A percentile compares a stretch with the other conserved stretches of the same genome.
Evolutionary conservation across 2,888 invertebrate genomes (phyloP).

Genomic region (Drosophila ustulata): DNA sequence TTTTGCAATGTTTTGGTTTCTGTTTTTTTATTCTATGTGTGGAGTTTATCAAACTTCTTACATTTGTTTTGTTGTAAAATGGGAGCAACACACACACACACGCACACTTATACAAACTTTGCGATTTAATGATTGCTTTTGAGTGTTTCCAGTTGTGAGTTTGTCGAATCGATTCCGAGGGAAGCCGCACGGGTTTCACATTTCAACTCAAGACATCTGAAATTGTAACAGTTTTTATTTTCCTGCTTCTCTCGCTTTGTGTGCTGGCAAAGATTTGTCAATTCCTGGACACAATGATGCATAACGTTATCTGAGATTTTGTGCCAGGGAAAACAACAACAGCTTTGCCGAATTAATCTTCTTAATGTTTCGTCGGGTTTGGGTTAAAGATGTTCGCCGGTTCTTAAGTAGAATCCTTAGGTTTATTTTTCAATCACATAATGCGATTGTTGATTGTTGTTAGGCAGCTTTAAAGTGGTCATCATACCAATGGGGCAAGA

Average conservation of each 20-base stretch:
- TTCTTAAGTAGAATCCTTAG: constrained; percentile 62
- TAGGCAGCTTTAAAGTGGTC: constrained; percentile 42
- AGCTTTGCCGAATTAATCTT: constrained; percentile 79
- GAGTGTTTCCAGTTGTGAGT: constrained; percentile 32
- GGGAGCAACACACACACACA: constrained; percentile 26
- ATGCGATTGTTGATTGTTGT: constrained; percentile 63
- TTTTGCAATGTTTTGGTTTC: constrained; percentile 40
- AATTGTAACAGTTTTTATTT: constrained; percentile 63
- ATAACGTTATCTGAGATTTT: constrained; percentile 78
- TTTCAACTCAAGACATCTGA: constrained; percentile 64
- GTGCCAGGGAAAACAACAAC: constrained; percentile 41
- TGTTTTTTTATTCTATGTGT: constrained; percentile 22
- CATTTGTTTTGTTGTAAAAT: constrained; percentile 77
- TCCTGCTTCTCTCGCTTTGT: constrained; percentile 21
- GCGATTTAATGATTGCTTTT: constrained; percentile 74
- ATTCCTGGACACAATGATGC: constrained; percentile 78
- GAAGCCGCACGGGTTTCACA: constrained; percentile 61
- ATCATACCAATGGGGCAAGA: neutral
- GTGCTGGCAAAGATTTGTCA: constrained; percentile 69
- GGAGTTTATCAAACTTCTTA: constrained; percentile 75
- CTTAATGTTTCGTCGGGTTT: constrained; percentile 70
- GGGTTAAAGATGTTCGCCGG: constrained; percentile 40
- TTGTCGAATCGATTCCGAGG: constrained; percentile 63
- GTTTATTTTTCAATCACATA: constrained; percentile 65
- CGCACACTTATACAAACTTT: constrained; percentile 46